Percentiles rank a stretch among this genome's conserved stretches.
Conservation (phyloP, 2,113 vertebrate species). For the Pithys albifrons region DNA sequence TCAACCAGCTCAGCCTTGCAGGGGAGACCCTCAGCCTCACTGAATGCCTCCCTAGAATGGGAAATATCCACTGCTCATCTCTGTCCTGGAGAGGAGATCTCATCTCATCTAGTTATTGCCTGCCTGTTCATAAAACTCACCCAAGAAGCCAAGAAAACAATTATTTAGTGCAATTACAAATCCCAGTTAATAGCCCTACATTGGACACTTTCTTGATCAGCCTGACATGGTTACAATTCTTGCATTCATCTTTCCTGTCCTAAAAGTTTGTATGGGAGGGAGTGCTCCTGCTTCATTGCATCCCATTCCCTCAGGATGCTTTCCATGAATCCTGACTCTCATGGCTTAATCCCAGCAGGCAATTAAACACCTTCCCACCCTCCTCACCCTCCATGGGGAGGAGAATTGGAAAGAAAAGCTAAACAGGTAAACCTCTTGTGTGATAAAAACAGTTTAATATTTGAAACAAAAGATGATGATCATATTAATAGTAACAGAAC, state of each 20-base stretch:
- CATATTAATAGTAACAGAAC: background rate
- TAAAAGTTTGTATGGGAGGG: background rate
- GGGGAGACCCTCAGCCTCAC: background rate
- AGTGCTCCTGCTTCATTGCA: background rate
- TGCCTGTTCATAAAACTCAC: background rate
- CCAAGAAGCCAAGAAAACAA: background rate
- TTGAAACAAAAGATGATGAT: background rate
- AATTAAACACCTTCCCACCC: background rate
- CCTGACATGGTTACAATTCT: background rate
- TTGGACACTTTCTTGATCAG: background rate
- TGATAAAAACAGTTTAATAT: background rate
- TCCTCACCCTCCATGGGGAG: background rate
- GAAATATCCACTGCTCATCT: background rate
- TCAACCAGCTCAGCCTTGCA: background rate
- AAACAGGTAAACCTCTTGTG: background rate
- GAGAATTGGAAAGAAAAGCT: background rate
- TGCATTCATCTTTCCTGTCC: background rate
- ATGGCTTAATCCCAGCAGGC: background rate
- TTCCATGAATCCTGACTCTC: background rate
- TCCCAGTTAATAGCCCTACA: background rate
- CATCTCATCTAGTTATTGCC: background rate
- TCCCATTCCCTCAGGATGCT: background rate
- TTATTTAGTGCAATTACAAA: background rate
- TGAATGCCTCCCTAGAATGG: fast-evolving
- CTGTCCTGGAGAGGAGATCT: background rate